phyloP scores from a whole-genome alignment of 2,888 invertebrate genomes.

The Allophyes oxyacanthae region DNA sequence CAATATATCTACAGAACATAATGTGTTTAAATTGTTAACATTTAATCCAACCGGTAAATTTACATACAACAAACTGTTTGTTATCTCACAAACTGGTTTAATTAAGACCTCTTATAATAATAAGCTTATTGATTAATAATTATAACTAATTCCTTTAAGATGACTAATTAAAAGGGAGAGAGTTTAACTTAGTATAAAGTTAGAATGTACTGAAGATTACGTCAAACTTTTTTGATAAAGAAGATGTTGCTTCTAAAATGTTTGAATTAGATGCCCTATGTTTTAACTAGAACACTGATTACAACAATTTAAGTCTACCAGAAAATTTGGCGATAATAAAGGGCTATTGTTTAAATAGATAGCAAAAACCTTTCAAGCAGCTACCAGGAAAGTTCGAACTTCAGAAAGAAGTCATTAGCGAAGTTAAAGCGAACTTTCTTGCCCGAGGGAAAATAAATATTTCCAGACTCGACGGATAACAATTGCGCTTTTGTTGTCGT shows the following conservation, averaged over 20 bases:
- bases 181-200: constrained; percentile 13
- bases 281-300: constrained; percentile 32
- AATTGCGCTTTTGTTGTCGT: constrained; percentile 75
- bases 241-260: constrained; percentile 25
- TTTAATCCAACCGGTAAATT: constrained; percentile 10
- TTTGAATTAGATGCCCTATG: constrained; percentile 39
- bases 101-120: constrained; percentile 24
- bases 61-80: constrained; percentile 4
- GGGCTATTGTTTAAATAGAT: constrained; percentile 79
- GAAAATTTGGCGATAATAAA: constrained; percentile 73
- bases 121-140: constrained; percentile 44
- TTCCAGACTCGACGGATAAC: constrained; percentile 78
- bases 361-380: constrained; percentile 77
- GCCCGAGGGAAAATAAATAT: constrained; percentile 82
- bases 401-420: constrained; percentile 86
- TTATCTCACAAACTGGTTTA: constrained; percentile 20
- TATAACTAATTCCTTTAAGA: constrained; percentile 23
- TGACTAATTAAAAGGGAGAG: constrained; percentile 29
- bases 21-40: constrained; percentile 7
- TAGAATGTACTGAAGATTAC: constrained; percentile 24
- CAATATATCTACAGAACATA: constrained; percentile 34
- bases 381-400: constrained; percentile 76
- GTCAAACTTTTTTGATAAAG: constrained; percentile 26
- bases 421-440: constrained; percentile 79
- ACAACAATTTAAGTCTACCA: constrained; percentile 49